Evolutionary conservation across 2,797 vertebrate genomes (phyloP).

Genomic region (Tachyglossus aculeatus): DNA sequence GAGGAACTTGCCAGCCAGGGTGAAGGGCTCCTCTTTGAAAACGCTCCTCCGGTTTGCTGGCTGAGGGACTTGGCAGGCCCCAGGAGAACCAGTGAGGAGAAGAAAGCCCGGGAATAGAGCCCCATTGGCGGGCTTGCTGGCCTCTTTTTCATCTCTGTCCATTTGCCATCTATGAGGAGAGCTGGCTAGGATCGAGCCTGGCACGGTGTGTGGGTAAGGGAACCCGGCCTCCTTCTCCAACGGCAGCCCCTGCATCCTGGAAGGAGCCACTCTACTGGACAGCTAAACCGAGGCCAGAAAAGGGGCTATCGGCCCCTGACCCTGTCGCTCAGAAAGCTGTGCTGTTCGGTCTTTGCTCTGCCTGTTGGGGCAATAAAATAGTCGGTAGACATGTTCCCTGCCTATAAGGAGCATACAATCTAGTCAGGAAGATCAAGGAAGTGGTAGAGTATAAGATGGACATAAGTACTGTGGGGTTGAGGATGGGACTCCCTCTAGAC

Average conservation of each 20-base stretch:
- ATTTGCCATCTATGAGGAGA: not conserved
- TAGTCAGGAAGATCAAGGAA: no score
- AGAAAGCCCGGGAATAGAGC: not conserved
- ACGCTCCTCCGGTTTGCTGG: slow-evolving; percentile 29
- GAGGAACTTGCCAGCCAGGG: slow-evolving; percentile 44
- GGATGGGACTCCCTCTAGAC: no score
- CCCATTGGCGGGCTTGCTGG: not conserved
- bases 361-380: no score
- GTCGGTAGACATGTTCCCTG: no score
- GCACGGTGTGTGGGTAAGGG: not conserved
- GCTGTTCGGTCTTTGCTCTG: not conserved
- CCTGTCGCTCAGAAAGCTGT: not conserved
- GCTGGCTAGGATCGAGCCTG: not conserved
- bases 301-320: not conserved
- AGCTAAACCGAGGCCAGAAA: slow-evolving; percentile 28
- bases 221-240: not conserved
- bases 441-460: no score
- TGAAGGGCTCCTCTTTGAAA: slow-evolving; percentile 20
- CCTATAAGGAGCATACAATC: no score
- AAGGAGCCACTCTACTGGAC: not conserved
- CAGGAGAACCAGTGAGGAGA: slow-evolving; percentile 4
- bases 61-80: slow-evolving; percentile 29
- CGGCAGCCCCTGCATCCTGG: not conserved
- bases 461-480: no score
- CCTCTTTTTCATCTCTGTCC: not conserved